Percentiles rank a stretch among this genome's conserved stretches.
Conservation (phyloP, 2,113 vertebrate genomes). For the Motacilla alba region DNA sequence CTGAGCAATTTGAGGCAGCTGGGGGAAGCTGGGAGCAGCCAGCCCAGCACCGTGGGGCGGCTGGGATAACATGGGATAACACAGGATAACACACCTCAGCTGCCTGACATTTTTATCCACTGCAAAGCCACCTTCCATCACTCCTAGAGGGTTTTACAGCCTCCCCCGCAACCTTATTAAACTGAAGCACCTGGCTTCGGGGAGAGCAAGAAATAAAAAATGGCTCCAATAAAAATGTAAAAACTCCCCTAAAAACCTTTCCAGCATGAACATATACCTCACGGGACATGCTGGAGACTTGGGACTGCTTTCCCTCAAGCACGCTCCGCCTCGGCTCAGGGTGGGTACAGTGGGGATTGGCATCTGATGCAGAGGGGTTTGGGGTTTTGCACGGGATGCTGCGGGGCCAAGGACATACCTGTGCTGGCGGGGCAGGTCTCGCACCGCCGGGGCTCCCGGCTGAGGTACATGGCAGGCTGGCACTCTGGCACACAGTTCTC, state of each 20-base stretch:
- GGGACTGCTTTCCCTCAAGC: neutral
- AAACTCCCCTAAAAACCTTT: slow-evolving; percentile 31
- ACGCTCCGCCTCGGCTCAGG: fast-evolving
- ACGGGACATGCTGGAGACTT: neutral
- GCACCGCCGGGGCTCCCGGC: slow-evolving; percentile 79
- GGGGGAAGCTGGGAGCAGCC: fast-evolving
- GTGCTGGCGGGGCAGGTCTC: slow-evolving; percentile 79
- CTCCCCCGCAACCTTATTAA: slow-evolving; percentile 47
- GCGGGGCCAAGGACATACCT: slow-evolving; percentile 60
- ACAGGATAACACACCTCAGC: neutral
- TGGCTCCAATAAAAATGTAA: slow-evolving; percentile 44
- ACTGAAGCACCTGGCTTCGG: slow-evolving; percentile 39
- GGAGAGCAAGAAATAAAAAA: slow-evolving; percentile 30
- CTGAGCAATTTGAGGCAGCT: neutral
- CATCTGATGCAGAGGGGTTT: neutral
- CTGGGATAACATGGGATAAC: neutral
- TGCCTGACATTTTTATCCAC: neutral
- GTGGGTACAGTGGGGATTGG: fast-evolving
- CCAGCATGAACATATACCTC: neutral
- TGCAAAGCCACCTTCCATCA: slow-evolving; percentile 33
- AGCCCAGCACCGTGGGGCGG: fast-evolving
- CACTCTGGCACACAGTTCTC: slow-evolving; percentile 86
- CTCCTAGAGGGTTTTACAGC: neutral
- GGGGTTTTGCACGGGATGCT: neutral
- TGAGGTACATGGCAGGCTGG: slow-evolving; percentile 81